phyloP scores from a whole-genome alignment of 2,113 vertebrate species.

The Albula glossodonta region DNA sequence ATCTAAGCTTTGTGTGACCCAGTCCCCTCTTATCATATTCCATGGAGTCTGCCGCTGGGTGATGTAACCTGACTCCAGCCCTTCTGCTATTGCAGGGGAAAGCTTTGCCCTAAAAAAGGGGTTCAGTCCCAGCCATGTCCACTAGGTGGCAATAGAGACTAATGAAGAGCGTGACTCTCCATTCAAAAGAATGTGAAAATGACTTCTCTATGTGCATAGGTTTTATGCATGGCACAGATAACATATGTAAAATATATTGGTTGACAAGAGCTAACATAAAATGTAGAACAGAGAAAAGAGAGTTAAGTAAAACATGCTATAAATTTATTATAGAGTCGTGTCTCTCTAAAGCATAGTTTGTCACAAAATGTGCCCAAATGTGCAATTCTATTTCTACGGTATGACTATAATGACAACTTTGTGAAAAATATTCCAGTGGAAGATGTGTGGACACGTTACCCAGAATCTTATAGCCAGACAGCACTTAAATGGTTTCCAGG shows the following conservation, averaged over 20 bases:
- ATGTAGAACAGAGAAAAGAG: no score
- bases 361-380: no score
- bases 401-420: no score
- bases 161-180: background rate
- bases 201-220: background rate
- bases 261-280: no score
- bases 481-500: no score
- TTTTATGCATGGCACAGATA: background rate
- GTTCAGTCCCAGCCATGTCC: background rate
- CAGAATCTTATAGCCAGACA: no score
- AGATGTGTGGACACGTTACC: no score
- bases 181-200: background rate
- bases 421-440: no score
- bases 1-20: slow-evolving; percentile 55
- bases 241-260: background rate
- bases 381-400: no score
- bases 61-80: background rate
- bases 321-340: no score
- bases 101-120: background rate
- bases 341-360: no score
- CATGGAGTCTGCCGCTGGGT: slow-evolving; percentile 60
- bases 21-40: slow-evolving; percentile 60
- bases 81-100: background rate
- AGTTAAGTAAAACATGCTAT: no score
- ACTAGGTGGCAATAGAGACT: slow-evolving; percentile 17